Conservation (phyloP, 1,140 invertebrate species). For the Pseudomyrmex concolor region DNA sequence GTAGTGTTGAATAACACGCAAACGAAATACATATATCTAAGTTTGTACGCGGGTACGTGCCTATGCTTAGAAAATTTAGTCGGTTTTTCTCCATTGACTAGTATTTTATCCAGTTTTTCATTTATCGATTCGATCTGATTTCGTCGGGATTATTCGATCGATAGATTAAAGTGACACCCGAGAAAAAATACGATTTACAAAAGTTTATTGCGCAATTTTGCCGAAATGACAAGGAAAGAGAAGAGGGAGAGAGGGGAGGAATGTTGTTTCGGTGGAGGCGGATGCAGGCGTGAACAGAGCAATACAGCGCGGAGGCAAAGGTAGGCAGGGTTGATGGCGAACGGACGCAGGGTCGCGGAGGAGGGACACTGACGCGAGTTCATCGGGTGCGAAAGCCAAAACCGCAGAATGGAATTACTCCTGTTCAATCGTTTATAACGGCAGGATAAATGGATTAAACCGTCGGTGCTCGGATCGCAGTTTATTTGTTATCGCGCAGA, state of each 20-base stretch:
- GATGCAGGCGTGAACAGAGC: conserved; percentile 60
- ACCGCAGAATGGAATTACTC: conserved; percentile 82
- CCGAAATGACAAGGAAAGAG: conserved; percentile 2
- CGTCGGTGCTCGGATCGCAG: conserved; percentile 76
- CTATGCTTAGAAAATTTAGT: background rate
- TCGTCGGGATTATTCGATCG: background rate
- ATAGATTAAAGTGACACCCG: conserved; percentile 40
- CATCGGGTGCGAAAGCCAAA: conserved; percentile 78
- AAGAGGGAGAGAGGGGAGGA: background rate
- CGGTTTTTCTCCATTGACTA: too few species aligned
- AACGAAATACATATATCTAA: background rate
- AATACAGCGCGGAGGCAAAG: conserved; percentile 16
- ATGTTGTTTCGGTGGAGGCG: conserved; percentile 8
- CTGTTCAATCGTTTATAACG: conserved; percentile 81
- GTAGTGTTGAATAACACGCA: background rate
- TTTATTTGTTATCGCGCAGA: conserved; percentile 77
- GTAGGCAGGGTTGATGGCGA: conserved; percentile 12
- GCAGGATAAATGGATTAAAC: conserved; percentile 80
- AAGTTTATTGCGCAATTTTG: conserved; percentile 70
- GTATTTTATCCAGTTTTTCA: background rate
- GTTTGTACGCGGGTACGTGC: background rate
- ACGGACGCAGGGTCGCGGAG: conserved; percentile 14
- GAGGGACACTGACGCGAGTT: conserved; percentile 50
- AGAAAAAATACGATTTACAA: conserved; percentile 77
- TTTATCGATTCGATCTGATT: background rate